A percentile compares a stretch with the other conserved stretches of the same genome.
Conservation (phyloP, 2,797 vertebrate species). For the Pygocentrus nattereri region DNA sequence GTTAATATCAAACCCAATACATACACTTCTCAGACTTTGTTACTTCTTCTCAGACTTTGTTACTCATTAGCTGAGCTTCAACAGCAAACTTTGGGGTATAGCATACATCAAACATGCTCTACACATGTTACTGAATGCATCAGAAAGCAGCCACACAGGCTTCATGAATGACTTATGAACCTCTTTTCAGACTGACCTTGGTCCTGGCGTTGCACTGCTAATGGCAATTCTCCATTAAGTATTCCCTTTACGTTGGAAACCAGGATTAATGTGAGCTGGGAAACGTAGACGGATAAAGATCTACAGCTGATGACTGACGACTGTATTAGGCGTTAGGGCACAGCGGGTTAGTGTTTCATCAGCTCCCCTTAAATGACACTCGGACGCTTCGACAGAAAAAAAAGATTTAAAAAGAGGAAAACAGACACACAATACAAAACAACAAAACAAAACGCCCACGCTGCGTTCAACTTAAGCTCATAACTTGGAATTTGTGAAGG, state of each 20-base stretch:
- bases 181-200: too few species aligned
- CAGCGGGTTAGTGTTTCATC: not conserved
- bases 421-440: not conserved
- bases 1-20: too few species aligned
- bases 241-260: not conserved
- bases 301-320: not conserved
- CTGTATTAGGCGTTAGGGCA: not conserved
- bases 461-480: too few species aligned
- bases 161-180: not conserved
- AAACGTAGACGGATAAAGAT: not conserved
- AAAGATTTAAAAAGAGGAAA: not conserved
- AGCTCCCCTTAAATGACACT: constrained; percentile 6
- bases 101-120: too few species aligned
- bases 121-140: not conserved
- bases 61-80: too few species aligned
- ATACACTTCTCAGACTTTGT: too few species aligned
- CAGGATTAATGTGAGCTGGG: not conserved
- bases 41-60: too few species aligned
- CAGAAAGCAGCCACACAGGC: not conserved
- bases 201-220: too few species aligned
- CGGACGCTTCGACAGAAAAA: not conserved
- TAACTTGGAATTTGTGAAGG: too few species aligned
- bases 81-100: too few species aligned
- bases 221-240: too few species aligned
- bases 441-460: not conserved